A percentile compares a stretch with the other conserved stretches of the same genome.
Evolutionary conservation across 2,888 invertebrate genomes (phyloP).

Genomic region (Laspeyria flexula): DNA sequence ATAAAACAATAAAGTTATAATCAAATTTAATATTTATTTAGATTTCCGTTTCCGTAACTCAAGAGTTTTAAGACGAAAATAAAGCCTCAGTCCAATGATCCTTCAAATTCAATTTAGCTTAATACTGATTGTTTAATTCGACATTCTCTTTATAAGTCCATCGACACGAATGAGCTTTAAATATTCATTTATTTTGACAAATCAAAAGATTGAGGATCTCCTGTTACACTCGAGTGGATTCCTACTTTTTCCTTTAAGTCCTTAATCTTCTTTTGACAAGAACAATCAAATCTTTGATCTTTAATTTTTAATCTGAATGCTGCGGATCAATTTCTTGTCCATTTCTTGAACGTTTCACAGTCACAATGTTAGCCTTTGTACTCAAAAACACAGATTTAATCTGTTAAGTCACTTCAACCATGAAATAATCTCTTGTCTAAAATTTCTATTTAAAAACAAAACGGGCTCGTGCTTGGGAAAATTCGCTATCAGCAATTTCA

Average conservation of each 20-base stretch:
- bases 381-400: conserved; percentile 32
- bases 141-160: conserved; percentile 31
- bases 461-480: conserved; percentile 13
- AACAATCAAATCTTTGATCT: conserved; percentile 28
- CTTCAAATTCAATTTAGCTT: conserved; percentile 28
- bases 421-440: conserved; percentile 27
- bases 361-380: conserved; percentile 27
- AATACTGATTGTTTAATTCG: conserved; percentile 25
- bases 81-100: neutral
- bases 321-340: conserved; percentile 26
- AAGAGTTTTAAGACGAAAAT: neutral
- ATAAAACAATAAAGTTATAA: neutral
- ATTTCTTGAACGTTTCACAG: conserved; percentile 33
- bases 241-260: conserved; percentile 12
- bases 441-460: conserved; percentile 33
- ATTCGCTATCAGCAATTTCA: conserved; percentile 29
- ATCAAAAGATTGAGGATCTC: conserved; percentile 25
- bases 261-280: conserved; percentile 29
- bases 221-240: conserved; percentile 10
- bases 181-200: conserved; percentile 24
- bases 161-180: conserved; percentile 11
- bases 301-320: conserved; percentile 31
- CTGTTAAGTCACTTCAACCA: conserved; percentile 16
- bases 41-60: neutral
- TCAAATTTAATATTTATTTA: neutral